Evolutionary conservation across 2,888 invertebrate genomes (phyloP), one percentile per base, ranked within the genome.

Genomic region (Liposcelis brunnea): DNA sequence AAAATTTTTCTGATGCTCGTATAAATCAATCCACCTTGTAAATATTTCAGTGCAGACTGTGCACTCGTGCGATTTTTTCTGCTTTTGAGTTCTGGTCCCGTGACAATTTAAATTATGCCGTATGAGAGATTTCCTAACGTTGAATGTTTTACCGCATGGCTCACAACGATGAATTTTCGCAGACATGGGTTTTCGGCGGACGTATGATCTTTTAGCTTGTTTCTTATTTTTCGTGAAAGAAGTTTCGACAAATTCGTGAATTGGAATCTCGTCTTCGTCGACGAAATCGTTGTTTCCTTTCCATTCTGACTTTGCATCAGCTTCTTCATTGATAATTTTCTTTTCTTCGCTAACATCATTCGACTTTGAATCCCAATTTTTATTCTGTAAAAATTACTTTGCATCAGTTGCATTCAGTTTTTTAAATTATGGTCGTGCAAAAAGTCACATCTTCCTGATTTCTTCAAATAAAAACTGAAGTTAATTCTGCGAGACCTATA

Each of bases 141-240:
- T 40, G 19, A 40, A 40, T 40, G 12, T 16, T 19, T 40, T 40
- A 14, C 19, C 16, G 19, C 40, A 40, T 6, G 40, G 15, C 19
- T 40, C 40, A 11, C 40, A 40, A 5, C 6, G 16, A 18, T 40
- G 11, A 16, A n/a, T 19, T 11, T 40, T 40, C 10, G 26, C 4
- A 26, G 26, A 26, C 26, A 14, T 16, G 5, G 40, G 18, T 21
- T 40, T 35, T 14, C 16, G 16, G 5, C 35, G 35, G 10, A 35
- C 35, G 10, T 35, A 35, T 6, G 35, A 10, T 18, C 40, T 16
- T 40, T 40, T 40, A 7, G 7, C 21, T 21, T n/a, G n/a, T n/a
- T n/a, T n/a, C n/a, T 21, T 18, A 16, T 40, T 14, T 14, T 19
- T 40, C 11, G 19, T n/a, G 19, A 40, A 40, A 11, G 16, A 15